A percentile compares a stretch with the other conserved stretches of the same genome.
Conservation (phyloP, 2,888 invertebrate genomes). For the Eugnorisma glareosa region DNA sequence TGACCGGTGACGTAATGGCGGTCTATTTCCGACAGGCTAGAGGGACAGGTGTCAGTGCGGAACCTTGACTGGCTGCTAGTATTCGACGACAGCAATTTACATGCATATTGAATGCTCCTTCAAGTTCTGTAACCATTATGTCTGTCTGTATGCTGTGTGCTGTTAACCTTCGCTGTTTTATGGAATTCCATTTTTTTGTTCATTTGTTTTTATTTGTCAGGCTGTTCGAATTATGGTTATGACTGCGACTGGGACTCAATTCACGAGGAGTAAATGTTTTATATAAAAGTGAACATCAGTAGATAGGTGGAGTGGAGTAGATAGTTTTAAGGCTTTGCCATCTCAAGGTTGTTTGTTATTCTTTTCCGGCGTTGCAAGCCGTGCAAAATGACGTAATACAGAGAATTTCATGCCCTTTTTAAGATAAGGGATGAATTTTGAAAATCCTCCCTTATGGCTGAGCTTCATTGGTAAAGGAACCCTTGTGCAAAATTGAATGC, state of each 20-base stretch:
- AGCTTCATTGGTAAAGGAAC: too few species aligned
- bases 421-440: not conserved
- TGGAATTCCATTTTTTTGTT: conserved; percentile 5
- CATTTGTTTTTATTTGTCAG: conserved; percentile 29
- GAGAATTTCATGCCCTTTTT: not conserved
- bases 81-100: conserved; percentile 57
- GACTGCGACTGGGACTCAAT: not conserved
- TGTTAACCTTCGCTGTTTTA: conserved; percentile 21
- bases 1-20: conserved; percentile 52
- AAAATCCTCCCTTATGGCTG: not conserved
- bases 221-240: not conserved
- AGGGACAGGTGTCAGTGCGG: conserved; percentile 59
- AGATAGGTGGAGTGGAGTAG: too few species aligned
- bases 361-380: not conserved
- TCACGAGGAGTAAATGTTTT: not conserved
- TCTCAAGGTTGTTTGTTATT: not conserved
- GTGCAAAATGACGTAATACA: not conserved
- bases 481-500: not conserved
- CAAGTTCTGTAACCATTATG: conserved; percentile 44
- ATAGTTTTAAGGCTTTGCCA: not conserved
- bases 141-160: too few species aligned
- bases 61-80: conserved; percentile 49
- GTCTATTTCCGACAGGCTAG: conserved; percentile 37
- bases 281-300: not conserved
- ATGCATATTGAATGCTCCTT: conserved; percentile 63